phyloP scores from a whole-genome alignment of 2,797 vertebrate species.

The Apodemus agrarius region DNA sequence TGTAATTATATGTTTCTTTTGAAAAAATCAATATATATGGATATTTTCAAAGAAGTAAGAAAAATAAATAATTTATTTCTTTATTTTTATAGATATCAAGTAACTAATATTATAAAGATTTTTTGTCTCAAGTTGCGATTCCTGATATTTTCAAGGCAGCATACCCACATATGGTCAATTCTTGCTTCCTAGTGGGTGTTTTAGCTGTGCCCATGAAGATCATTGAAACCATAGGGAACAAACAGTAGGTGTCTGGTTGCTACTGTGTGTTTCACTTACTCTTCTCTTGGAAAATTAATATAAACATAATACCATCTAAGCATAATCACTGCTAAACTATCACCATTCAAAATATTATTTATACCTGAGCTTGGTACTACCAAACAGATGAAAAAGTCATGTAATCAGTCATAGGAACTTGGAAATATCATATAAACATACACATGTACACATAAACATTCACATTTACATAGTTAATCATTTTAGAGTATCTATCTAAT shows the following conservation, averaged over 20 bases:
- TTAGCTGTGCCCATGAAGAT: not conserved
- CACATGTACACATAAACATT: not conserved
- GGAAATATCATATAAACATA: not conserved
- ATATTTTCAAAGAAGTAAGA: not conserved
- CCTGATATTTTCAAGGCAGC: not conserved
- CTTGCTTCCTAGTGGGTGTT: not conserved
- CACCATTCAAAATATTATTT: not conserved
- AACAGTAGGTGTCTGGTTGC: accelerated
- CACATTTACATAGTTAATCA: not conserved
- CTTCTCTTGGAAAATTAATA: not conserved
- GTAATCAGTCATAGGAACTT: accelerated
- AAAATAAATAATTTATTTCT: not conserved
- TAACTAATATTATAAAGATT: not conserved
- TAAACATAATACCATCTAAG: not conserved
- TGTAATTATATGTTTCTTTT: not conserved
- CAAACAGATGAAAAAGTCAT: not conserved
- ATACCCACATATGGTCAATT: accelerated
- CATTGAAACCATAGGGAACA: accelerated
- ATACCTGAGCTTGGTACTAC: not conserved
- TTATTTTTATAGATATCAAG: not conserved
- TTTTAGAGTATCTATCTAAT: slow-evolving; percentile 11
- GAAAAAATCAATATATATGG: not conserved
- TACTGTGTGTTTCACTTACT: too few species aligned
- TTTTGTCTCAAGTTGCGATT: not conserved
- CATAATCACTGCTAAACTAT: not conserved